phyloP scores from a whole-genome alignment of 2,888 invertebrate genomes.

The Autographa gamma region DNA sequence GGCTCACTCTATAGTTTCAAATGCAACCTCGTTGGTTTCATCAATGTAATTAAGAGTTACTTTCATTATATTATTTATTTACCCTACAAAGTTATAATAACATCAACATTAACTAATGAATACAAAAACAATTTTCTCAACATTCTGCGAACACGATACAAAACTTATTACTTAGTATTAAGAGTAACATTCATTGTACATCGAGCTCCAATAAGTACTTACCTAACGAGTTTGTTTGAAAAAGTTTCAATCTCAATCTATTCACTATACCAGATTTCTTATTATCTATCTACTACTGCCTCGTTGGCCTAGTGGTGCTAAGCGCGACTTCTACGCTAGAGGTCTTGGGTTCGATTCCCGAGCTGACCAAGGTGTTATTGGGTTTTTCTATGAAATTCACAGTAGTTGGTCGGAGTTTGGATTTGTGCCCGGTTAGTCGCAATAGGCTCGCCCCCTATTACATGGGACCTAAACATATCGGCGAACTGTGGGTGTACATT shows the following conservation, averaged over 20 bases:
- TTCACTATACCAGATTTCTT: constrained; percentile 14
- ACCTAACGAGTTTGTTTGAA: constrained; percentile 19
- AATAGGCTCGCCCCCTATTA: no score
- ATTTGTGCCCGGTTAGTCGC: no score
- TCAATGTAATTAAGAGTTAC: not conserved
- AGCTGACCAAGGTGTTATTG: no score
- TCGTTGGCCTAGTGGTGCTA: no score
- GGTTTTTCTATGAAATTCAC: no score
- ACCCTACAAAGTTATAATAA: not conserved
- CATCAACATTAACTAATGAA: not conserved
- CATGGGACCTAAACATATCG: no score
- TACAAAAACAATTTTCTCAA: not conserved
- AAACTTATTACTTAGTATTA: constrained; percentile 2
- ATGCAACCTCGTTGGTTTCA: no score
- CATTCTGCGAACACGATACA: not conserved
- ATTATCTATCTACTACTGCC: not conserved
- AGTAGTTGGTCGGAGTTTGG: no score
- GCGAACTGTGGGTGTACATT: no score
- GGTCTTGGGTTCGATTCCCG: no score
- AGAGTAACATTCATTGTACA: not conserved
- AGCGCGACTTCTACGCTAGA: no score
- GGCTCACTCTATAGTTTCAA: no score
- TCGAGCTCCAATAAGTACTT: not conserved
- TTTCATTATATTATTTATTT: not conserved
- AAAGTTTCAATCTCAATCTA: constrained; percentile 28